phyloP scores from a whole-genome alignment of 2,888 invertebrate species.

The Epistrophella euchroma region DNA sequence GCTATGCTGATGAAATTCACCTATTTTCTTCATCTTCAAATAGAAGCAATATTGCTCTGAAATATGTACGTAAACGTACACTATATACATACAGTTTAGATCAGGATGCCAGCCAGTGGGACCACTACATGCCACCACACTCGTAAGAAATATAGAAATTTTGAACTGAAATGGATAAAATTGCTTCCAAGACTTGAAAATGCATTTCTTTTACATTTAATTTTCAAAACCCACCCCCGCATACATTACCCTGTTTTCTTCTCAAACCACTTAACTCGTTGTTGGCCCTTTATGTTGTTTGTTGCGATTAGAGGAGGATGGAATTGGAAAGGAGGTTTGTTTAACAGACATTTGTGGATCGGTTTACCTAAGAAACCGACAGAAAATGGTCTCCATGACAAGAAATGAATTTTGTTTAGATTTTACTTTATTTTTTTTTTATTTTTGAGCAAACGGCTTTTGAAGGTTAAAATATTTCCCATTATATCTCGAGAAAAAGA shows the following conservation, averaged over 20 bases:
- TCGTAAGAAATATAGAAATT: slow-evolving; percentile 2
- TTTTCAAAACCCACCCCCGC: too few species aligned
- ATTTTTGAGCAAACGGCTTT: not conserved
- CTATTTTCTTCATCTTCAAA: slow-evolving; percentile 13
- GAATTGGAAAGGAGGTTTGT: slow-evolving; percentile 46
- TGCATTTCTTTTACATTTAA: slow-evolving; percentile 72
- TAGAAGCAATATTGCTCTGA: slow-evolving; percentile 67
- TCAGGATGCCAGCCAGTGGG: slow-evolving; percentile 58
- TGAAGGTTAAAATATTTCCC: not conserved
- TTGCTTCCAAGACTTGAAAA: slow-evolving; percentile 57
- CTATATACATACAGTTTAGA: slow-evolving; percentile 21
- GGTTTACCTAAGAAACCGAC: slow-evolving; percentile 66
- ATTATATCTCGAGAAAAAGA: not conserved
- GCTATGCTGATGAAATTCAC: not conserved
- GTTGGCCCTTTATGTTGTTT: slow-evolving; percentile 32
- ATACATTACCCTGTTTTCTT: not conserved
- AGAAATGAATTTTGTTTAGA: slow-evolving; percentile 64
- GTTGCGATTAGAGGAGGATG: slow-evolving; percentile 38
- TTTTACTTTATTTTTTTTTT: slow-evolving; percentile 11
- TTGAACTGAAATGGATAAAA: slow-evolving; percentile 37
- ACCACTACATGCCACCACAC: slow-evolving; percentile 23
- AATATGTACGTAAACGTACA: not conserved
- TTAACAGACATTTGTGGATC: slow-evolving; percentile 46
- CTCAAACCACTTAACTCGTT: slow-evolving; percentile 50
- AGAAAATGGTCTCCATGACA: slow-evolving; percentile 44